Percentiles rank a stretch among this genome's conserved stretches.
Evolutionary conservation across 2,113 vertebrate genomes (phyloP).

Genomic region (Oncorhynchus clarkii): DNA sequence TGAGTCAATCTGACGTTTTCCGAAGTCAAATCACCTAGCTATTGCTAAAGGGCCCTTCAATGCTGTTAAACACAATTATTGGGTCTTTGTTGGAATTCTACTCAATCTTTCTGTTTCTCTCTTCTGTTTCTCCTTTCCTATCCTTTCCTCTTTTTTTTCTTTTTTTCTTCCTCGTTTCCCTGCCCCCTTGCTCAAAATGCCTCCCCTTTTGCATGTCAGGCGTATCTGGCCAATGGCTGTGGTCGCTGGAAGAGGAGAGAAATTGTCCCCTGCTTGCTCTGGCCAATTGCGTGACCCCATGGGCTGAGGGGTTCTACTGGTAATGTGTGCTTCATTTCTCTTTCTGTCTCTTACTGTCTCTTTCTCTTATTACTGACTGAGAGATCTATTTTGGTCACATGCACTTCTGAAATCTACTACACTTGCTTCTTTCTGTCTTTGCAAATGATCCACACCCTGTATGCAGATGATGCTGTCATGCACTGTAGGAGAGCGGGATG

Average conservation of each 20-base stretch:
- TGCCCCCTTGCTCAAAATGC: constrained; percentile 60
- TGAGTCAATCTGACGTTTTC: not conserved
- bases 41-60: not conserved
- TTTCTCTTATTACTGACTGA: not conserved
- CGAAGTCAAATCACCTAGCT: not conserved
- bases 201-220: constrained; percentile 79
- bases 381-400: not conserved
- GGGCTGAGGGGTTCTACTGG: constrained; percentile 71
- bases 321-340: constrained; percentile 73
- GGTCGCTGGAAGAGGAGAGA: constrained; percentile 70
- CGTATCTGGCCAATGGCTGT: constrained; percentile 79
- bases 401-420: not conserved
- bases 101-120: constrained; percentile 46
- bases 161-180: constrained; percentile 52
- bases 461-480: not conserved
- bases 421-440: not conserved
- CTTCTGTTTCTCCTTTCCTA: constrained; percentile 15
- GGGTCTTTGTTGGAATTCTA: constrained; percentile 12
- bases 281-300: constrained; percentile 59
- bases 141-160: constrained; percentile 53
- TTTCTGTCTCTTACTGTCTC: constrained; percentile 8
- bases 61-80: not conserved
- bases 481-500: not conserved
- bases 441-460: not conserved
- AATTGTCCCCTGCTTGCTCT: constrained; percentile 74